phyloP scores from a whole-genome alignment of 2,888 invertebrate genomes.

The Drosophila borborema region DNA sequence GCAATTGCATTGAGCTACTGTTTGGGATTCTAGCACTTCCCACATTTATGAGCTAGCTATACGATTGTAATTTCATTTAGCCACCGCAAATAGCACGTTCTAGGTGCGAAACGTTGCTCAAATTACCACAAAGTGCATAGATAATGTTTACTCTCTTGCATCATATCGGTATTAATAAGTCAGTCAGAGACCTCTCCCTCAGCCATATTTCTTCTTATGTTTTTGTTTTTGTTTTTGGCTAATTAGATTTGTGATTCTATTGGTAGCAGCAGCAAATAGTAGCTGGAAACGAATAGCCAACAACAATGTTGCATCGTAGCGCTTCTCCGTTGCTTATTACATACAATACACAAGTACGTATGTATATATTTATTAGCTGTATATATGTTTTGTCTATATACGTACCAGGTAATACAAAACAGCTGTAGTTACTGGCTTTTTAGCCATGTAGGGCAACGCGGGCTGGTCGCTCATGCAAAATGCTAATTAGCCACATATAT shows the following conservation, averaged over 20 bases:
- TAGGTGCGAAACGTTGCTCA: slow-evolving; percentile 64
- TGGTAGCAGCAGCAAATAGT: slow-evolving; percentile 42
- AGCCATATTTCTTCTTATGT: not conserved
- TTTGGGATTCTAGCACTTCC: slow-evolving; percentile 36
- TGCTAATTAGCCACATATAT: slow-evolving; percentile 69
- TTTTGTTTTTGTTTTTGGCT: slow-evolving; percentile 31
- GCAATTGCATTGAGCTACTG: slow-evolving; percentile 48
- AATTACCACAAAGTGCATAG: slow-evolving; percentile 66
- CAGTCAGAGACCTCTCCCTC: slow-evolving; percentile 11
- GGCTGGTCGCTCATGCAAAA: slow-evolving; percentile 59
- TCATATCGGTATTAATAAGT: slow-evolving; percentile 70
- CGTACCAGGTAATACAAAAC: slow-evolving; percentile 29
- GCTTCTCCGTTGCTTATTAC: slow-evolving; percentile 16
- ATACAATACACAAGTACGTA: slow-evolving; percentile 14
- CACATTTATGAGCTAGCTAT: slow-evolving; percentile 38
- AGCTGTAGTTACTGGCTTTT: slow-evolving; percentile 64
- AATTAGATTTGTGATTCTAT: slow-evolving; percentile 75
- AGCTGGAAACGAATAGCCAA: slow-evolving; percentile 11
- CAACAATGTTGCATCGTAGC: not conserved
- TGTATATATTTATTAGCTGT: slow-evolving; percentile 51
- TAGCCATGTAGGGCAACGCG: slow-evolving; percentile 67
- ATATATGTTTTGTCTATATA: slow-evolving; percentile 32
- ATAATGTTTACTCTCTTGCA: slow-evolving; percentile 72
- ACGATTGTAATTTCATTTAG: slow-evolving; percentile 63
- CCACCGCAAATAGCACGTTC: slow-evolving; percentile 66